These are phyloP conservation scores for Vanessa cardui DNA, from an alignment of 2,888 invertebrate genomes.

Conservation along the genomic window DNA sequence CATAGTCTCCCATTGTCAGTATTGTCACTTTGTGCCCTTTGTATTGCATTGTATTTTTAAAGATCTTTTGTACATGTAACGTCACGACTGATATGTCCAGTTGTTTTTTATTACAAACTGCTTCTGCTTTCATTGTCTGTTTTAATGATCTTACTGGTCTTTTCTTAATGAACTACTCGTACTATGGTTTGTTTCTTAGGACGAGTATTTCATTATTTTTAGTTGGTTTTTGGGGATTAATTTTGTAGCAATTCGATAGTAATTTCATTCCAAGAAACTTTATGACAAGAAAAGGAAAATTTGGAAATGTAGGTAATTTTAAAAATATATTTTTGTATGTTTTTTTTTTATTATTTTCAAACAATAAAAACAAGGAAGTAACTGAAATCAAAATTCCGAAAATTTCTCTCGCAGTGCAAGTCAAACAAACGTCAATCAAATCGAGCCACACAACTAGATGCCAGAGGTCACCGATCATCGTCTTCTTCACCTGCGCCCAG, in stretches of 20 bases:
- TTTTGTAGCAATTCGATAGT: no score
- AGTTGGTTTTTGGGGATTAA: background rate
- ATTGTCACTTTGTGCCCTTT: conserved; percentile 73
- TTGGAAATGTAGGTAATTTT: no score
- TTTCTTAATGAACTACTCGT: conserved; percentile 34
- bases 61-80: conserved; percentile 50
- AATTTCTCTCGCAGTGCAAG: conserved; percentile 66
- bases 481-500: conserved; percentile 54
- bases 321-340: no score
- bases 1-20: conserved; percentile 68
- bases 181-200: conserved; percentile 4
- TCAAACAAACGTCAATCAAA: conserved; percentile 79
- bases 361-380: background rate
- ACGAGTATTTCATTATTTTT: background rate
- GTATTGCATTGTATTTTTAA: conserved; percentile 60
- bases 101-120: conserved; percentile 46
- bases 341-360: no score
- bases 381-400: conserved; percentile 54
- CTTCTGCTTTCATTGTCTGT: conserved; percentile 38
- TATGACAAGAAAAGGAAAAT: no score
- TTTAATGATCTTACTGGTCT: conserved; percentile 37
- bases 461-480: conserved; percentile 74
- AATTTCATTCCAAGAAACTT: no score
- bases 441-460: conserved; percentile 68
- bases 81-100: conserved; percentile 62